Base-by-base conservation (phyloP, 2,113 vertebrate species). In the Hiodon tergisus region DNA sequence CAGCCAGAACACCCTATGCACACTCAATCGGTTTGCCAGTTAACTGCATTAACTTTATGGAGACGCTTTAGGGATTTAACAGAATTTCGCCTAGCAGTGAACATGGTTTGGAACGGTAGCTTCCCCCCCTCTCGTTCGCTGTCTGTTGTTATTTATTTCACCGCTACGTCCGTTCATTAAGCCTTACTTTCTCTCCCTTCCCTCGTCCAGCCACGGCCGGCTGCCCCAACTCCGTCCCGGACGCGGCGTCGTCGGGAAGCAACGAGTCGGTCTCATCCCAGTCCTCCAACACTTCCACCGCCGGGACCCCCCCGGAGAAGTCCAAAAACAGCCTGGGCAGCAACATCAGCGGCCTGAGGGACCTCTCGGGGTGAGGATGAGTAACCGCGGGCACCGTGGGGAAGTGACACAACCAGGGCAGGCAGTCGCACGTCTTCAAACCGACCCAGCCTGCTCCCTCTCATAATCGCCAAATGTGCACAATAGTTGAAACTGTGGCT, bases 191-290 rank as follows among this genome's bases (percentile, higher is more conserved):
- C 57, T 46, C 11, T 31, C 13, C 10, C 73, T 4, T 47, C n/a
- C 68, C 17, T 60, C 59, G 50, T 75, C 50, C 62, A 61, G 59
- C 65, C 73, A 53, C 73, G 88, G 92, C 81, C 81, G 94, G 96
- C 72, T 77, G 78, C 66, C 82, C 89, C 77, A 86, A 69, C 74
- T 84, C 83, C 61, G 85, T 84, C 0, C 88, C 86, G 74, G 96
- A 98, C 66, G 93, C 93, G 67, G 92, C 93, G 0, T 94, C 92
- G 6, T 89, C 90, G 75, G 91, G 94, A 80, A 97, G 94, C 83
- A 91, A 91, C 14, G 97, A 98, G 85, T 97, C 96, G 0, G 92
- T 96, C 11, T 96, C 95, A 13, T 96, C 96, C 8, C 93, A 94
- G 1, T 95, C 96, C n/a, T 96, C 95, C 0, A 91, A 88, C 0